Conservation (phyloP, 2,888 invertebrate genomes). For the Pristionchus fissidentatus region DNA sequence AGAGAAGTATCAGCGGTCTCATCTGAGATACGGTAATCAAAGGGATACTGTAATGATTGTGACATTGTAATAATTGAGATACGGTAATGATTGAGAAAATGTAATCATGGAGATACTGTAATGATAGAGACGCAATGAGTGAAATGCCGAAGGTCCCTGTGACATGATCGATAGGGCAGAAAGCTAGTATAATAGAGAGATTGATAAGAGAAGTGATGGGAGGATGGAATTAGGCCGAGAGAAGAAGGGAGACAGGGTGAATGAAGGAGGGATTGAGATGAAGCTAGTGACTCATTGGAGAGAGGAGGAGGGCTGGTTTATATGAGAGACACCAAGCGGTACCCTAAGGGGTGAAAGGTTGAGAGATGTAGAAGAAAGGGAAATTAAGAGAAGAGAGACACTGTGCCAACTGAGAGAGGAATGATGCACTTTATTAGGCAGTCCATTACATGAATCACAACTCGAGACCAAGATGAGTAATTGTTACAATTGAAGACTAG, state of each 20-base stretch:
- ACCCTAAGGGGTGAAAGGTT: constrained; percentile 39
- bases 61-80: neutral
- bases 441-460: constrained; percentile 37
- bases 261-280: constrained; percentile 10
- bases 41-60: neutral
- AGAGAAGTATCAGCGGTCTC: constrained; percentile 20
- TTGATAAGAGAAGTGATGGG: constrained; percentile 13
- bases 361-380: constrained; percentile 25
- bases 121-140: neutral
- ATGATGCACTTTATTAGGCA: constrained; percentile 37
- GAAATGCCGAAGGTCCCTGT: neutral
- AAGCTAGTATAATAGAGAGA: neutral
- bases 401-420: neutral
- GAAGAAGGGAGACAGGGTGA: neutral
- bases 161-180: constrained; percentile 29
- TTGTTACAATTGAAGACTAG: constrained; percentile 34
- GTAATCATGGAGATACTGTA: neutral
- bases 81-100: neutral
- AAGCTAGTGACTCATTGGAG: constrained; percentile 32
- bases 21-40: neutral
- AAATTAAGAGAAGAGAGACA: constrained; percentile 19
- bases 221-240: constrained; percentile 18
- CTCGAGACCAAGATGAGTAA: constrained; percentile 16
- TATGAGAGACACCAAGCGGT: constrained; percentile 1
- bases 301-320: constrained; percentile 34